Evolutionary conservation across 2,888 invertebrate species (phyloP).

Genomic region (Rotaria socialis): DNA sequence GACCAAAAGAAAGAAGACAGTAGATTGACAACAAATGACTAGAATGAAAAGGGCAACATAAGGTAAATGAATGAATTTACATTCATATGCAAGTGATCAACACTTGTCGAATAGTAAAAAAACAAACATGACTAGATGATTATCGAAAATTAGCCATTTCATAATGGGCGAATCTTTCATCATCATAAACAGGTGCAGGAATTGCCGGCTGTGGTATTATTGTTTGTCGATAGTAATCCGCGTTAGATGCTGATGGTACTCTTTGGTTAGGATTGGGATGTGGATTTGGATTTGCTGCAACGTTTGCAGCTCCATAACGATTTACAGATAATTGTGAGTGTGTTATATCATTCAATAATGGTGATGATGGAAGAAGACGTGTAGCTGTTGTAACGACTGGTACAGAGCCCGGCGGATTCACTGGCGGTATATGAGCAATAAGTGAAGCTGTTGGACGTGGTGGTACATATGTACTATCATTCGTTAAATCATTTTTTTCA

Average conservation of each 20-base stretch:
- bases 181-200: not conserved
- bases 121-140: not conserved
- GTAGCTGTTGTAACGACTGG: not conserved
- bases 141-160: constrained; percentile 23
- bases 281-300: not conserved
- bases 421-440: not conserved
- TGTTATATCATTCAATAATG: constrained; percentile 4
- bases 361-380: constrained; percentile 21
- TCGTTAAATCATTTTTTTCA: not conserved
- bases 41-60: not conserved
- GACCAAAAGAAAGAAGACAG: not conserved
- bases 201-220: not conserved
- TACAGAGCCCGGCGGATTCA: not conserved
- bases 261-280: not conserved
- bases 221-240: not conserved
- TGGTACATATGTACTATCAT: not conserved
- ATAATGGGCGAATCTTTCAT: not conserved
- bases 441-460: not conserved
- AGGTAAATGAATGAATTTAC: not conserved
- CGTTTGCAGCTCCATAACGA: not conserved
- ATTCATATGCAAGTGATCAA: constrained; percentile 7
- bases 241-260: not conserved
- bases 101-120: constrained; percentile 5
- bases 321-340: not conserved
- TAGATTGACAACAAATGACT: not conserved